Evolutionary conservation across 2,888 invertebrate species (phyloP).

Genomic region (Amphiduros pacificus): DNA sequence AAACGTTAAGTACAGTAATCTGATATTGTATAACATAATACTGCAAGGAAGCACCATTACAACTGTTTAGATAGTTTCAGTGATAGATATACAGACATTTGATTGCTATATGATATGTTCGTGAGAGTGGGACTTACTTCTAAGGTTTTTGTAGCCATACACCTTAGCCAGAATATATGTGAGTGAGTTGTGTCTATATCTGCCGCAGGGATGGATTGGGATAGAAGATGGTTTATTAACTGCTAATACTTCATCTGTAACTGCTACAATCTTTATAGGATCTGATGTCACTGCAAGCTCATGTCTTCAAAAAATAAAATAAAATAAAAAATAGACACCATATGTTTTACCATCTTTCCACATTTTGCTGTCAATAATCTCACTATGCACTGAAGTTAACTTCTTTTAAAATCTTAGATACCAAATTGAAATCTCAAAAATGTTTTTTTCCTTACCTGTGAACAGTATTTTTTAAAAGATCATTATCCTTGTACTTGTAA

Average conservation of each 20-base stretch:
- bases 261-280: constrained; percentile 89
- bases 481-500: constrained; percentile 89
- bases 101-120: too few species aligned
- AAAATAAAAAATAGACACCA: not conserved
- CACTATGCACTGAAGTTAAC: not conserved
- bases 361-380: not conserved
- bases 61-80: too few species aligned
- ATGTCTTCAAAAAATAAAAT: constrained; percentile 70
- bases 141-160: constrained; percentile 87
- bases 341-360: not conserved
- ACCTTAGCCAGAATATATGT: constrained; percentile 95
- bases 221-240: constrained; percentile 99
- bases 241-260: constrained; percentile 98
- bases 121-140: constrained; percentile 68
- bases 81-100: too few species aligned
- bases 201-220: constrained; percentile 97
- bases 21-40: too few species aligned
- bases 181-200: constrained; percentile 96
- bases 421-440: not conserved
- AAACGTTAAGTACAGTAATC: too few species aligned
- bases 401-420: not conserved
- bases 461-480: constrained; percentile 84
- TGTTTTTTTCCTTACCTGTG: constrained; percentile 68
- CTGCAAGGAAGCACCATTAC: too few species aligned
- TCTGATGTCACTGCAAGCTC: constrained; percentile 97